Conservation (phyloP, 2,797 vertebrate species). For the Hypotaenidia philippensis region DNA sequence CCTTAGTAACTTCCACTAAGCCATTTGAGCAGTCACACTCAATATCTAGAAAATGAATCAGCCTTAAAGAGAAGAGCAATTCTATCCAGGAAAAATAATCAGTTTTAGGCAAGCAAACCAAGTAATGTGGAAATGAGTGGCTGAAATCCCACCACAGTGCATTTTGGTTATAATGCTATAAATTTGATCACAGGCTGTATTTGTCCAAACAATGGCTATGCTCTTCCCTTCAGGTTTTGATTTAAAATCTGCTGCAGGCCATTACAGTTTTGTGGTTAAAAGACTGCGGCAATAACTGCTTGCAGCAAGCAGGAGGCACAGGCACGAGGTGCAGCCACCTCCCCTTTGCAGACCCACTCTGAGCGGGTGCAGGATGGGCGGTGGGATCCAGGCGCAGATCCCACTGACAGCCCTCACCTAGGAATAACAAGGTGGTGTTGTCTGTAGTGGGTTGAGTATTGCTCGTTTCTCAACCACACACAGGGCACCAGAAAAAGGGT, state of each 20-base stretch:
- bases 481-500: not conserved
- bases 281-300: accelerated
- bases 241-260: not conserved
- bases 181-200: not conserved
- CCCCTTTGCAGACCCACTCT: not conserved
- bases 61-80: not conserved
- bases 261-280: not conserved
- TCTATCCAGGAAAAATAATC: not conserved
- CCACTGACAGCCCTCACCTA: not conserved
- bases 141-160: not conserved
- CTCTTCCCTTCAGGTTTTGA: not conserved
- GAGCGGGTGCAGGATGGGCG: not conserved
- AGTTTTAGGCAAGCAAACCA: not conserved
- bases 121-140: not conserved
- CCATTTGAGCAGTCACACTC: not conserved
- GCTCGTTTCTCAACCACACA: not conserved
- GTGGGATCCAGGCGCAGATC: not conserved
- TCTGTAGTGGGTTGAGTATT: not conserved
- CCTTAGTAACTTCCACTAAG: not conserved
- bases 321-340: not conserved
- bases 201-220: not conserved
- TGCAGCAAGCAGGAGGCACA: not conserved
- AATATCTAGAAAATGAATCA: not conserved
- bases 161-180: not conserved
- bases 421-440: not conserved